Base-by-base conservation (phyloP, 2,888 invertebrate species). In the Rugalucina vietnamica region DNA sequence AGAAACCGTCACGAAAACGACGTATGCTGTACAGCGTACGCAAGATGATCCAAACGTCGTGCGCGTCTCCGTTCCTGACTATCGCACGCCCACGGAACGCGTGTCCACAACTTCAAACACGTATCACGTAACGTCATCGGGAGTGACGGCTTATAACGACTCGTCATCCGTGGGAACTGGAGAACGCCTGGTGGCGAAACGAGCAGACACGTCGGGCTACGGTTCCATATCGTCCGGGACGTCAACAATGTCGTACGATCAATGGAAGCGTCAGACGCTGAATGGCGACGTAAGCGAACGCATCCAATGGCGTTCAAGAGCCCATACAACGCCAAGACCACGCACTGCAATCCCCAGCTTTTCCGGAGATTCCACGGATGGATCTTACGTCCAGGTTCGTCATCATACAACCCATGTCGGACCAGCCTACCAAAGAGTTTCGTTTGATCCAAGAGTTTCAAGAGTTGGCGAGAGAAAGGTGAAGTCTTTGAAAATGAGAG, bases 11-110 rank as follows among this genome's bases (percentile, higher is more conserved):
- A 12, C 50, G 70, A 57, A 54, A 77, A 74, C 83, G 81, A n/a
- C n/a, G n/a, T n/a, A n/a, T n/a, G 39, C 78, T 76, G 18, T 77
- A 81, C 70, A 37, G 3, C 65, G 65, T 32, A 21, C 65, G 14
- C 29, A 27, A 8, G 65, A 65, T 34, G 65, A 65, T 29, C 32
- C 27, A 24, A 65, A 65, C 18, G 34, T 34, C 32, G 34, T 65
- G 34, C 65, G 65, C 29, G 87, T 87, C 0, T 76, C 85, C 10
- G 87, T 87, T 8, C 87, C 87, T 0, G 87, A 87, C 76, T 87
- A 87, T 57, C 74, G 87, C 50, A 70, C 74, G 18, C 49, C 78
- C 27, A 65, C 60, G 10, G 84, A 84, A 37, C 77, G 80, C 29
- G 27, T 72, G 4, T 24, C 81, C 32, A 43, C 27, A 27, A 27